These are phyloP conservation scores for Trichacis sp. DNA, from an alignment of 2,888 invertebrate species.

Conservation along the genomic window DNA sequence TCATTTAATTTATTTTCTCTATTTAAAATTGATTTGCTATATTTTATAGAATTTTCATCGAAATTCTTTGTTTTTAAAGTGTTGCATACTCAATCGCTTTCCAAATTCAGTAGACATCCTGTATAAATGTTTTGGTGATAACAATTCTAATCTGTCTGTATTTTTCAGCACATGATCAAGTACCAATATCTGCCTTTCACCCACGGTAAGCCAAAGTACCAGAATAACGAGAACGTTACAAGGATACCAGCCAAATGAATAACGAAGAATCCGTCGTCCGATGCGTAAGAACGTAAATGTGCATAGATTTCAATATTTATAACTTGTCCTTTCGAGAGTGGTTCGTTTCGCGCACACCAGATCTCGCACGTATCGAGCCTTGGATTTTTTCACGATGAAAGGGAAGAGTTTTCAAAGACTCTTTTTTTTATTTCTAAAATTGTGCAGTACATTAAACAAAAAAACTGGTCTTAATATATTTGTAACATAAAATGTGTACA, in stretches of 20 bases:
- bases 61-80: no score
- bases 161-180: constrained; percentile 97
- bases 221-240: constrained; percentile 73
- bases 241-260: constrained; percentile 63
- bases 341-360: constrained; percentile 4
- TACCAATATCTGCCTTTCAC: constrained; percentile 99
- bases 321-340: constrained; percentile 26
- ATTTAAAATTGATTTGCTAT: no score
- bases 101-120: no score
- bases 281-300: constrained; percentile 54
- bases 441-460: constrained; percentile 1
- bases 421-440: constrained; percentile 43
- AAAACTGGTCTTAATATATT: constrained; percentile 65
- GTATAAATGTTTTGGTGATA: no score
- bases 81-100: no score
- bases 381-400: constrained; percentile 7
- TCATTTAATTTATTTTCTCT: no score
- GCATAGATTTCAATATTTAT: constrained; percentile 54
- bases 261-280: constrained; percentile 52
- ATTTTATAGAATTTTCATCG: no score
- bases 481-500: constrained; percentile 68
- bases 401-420: constrained; percentile 31
- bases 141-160: no score
- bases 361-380: constrained; percentile 1
- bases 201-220: constrained; percentile 96